Evolutionary conservation across 2,888 invertebrate genomes (phyloP), one percentile per base, ranked within the genome.

Genomic region (Drosophila recens): DNA sequence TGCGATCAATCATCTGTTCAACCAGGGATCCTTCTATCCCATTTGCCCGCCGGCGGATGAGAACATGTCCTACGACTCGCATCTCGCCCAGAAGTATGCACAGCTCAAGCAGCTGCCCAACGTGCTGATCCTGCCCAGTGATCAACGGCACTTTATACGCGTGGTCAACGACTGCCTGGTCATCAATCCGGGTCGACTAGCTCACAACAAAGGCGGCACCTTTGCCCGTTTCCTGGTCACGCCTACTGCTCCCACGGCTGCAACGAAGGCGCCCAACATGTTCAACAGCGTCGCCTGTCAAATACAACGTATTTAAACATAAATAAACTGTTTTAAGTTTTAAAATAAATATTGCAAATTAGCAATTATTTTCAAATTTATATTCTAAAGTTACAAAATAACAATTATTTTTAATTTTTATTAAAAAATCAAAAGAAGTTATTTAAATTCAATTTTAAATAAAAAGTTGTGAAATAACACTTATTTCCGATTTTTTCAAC

Each of bases 111-210:
- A 93, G 65, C 94, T 95, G 59, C 98, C 98, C 5, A 97, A 98
- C 91, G 87, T 98, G 52, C 93, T 98, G 15, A 93, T 98, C 67
- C 92, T 97, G 79, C 98, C 98, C 0, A 98, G 98, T 4, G 96
- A 96, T 91, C 95, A 98, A 82, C 94, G 96, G 90, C 95, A 96
- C 92, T 98, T 97, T 89, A 93, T 96, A 54, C 96, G 97, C 94
- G 96, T 96, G 80, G 94, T 97, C 20, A 94, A 95, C 82, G 96
- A 95, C 1, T 96, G 96, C 82, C 93, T 97, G 34, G 96, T 97
- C 11, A 93, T 98, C 20, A 98, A 98, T 93, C 98, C 98, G 0
- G 98, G 97, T 80, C 95, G 96, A 67, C 91, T 98, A 59, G 94
- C 95, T 0, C 97, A 97, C 91, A 96, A 96, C 34, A 85, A 85